phyloP scores from a whole-genome alignment of 2,797 vertebrate species.

The Rachycentron canadum region DNA sequence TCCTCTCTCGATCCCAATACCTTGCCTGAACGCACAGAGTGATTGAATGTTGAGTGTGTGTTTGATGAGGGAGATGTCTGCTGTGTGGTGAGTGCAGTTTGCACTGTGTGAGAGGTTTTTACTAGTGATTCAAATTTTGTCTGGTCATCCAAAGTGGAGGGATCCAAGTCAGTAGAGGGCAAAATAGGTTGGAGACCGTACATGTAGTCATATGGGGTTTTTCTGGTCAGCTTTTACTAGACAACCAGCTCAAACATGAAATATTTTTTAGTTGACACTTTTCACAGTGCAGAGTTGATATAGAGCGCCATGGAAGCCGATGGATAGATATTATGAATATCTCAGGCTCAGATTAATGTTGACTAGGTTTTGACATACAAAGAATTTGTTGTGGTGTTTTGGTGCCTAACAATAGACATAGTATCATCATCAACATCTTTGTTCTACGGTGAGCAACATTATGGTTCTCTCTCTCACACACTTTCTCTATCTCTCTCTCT shows the following conservation, averaged over 20 bases:
- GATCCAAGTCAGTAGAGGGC: constrained; percentile 61
- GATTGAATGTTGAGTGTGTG: constrained; percentile 53
- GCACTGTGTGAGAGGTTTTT: constrained; percentile 18
- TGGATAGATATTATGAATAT: not conserved
- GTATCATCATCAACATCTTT: not conserved
- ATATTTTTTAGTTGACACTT: constrained; percentile 5
- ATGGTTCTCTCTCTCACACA: too few species aligned
- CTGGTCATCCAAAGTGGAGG: constrained; percentile 19
- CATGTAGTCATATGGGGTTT: constrained; percentile 5
- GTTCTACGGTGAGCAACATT: not conserved
- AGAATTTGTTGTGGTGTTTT: too few species aligned
- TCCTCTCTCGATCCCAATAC: constrained; percentile 26
- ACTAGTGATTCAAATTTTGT: constrained; percentile 28
- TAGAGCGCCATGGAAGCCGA: not conserved
- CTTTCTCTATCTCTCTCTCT: not conserved
- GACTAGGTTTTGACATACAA: too few species aligned
- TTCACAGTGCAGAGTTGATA: not conserved
- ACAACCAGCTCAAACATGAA: constrained; percentile 9
- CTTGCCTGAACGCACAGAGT: constrained; percentile 53
- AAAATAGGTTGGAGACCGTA: constrained; percentile 46
- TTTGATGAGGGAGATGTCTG: constrained; percentile 54
- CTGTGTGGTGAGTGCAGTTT: constrained; percentile 42
- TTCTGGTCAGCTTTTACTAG: constrained; percentile 1
- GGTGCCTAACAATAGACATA: too few species aligned
- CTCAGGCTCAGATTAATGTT: too few species aligned